Conservation (phyloP, 1,140 invertebrate species). For the Drosophila tristis region DNA sequence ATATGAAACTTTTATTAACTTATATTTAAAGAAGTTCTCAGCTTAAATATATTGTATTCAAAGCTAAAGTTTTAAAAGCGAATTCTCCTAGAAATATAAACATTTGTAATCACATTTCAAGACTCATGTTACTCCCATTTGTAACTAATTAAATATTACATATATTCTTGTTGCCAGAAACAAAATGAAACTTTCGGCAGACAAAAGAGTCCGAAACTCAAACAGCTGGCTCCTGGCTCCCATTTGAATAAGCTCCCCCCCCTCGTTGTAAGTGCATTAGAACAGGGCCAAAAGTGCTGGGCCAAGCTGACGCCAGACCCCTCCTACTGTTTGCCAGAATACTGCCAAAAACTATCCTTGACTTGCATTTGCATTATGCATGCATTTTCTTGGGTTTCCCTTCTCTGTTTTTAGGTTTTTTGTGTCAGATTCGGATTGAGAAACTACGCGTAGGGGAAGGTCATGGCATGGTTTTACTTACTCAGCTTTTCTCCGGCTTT, state of each 20-base stretch:
- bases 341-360: slow-evolving; percentile 64
- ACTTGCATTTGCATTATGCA: slow-evolving; percentile 75
- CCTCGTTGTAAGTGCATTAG: slow-evolving; percentile 40
- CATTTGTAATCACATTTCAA: not conserved
- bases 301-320: slow-evolving; percentile 33
- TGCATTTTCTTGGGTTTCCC: slow-evolving; percentile 48
- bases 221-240: not conserved
- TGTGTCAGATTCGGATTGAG: not conserved
- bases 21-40: too few relatives aligned
- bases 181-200: too few relatives aligned
- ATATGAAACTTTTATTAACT: too few relatives aligned
- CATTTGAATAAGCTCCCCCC: not conserved
- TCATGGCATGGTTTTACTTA: slow-evolving; percentile 26
- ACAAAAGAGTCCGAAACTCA: too few relatives aligned
- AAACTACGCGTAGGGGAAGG: slow-evolving; percentile 27
- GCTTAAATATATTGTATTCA: too few relatives aligned
- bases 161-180: too few relatives aligned
- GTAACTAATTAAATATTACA: too few relatives aligned
- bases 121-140: too few relatives aligned
- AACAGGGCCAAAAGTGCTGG: slow-evolving; percentile 27
- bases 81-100: not conserved
- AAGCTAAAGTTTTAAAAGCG: too few relatives aligned
- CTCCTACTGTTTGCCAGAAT: slow-evolving; percentile 8
- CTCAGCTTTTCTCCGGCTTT: slow-evolving; percentile 31
- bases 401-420: slow-evolving; percentile 6